Conservation (phyloP, 2,888 invertebrate genomes). For the Eristalinus sepulchralis region DNA sequence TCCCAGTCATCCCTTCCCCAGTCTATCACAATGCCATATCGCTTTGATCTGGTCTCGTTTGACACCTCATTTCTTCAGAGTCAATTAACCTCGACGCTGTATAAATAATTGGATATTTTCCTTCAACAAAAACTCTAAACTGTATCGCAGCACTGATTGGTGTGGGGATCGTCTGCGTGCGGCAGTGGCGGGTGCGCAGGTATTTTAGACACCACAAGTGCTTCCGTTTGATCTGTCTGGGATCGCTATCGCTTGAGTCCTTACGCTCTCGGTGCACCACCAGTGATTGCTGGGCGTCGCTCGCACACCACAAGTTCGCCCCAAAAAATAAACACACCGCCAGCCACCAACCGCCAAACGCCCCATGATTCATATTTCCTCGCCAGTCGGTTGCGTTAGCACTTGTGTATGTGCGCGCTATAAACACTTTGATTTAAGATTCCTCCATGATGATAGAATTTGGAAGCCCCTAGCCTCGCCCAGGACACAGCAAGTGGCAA, state of each 20-base stretch:
- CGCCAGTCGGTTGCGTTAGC: background rate
- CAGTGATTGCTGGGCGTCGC: background rate
- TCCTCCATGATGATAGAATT: constrained; percentile 25
- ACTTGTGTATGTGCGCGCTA: background rate
- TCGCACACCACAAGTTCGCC: background rate
- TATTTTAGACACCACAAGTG: constrained; percentile 10
- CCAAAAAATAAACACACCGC: constrained; percentile 47
- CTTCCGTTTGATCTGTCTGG: constrained; percentile 41
- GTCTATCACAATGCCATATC: constrained; percentile 34
- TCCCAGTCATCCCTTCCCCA: background rate
- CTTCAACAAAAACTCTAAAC: background rate
- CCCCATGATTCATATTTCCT: constrained; percentile 54
- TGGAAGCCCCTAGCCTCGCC: constrained; percentile 11
- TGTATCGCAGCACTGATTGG: background rate
- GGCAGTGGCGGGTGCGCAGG: background rate
- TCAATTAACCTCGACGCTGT: constrained; percentile 64
- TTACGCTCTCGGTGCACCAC: constrained; percentile 1
- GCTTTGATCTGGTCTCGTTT: constrained; percentile 60
- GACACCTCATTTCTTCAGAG: constrained; percentile 64
- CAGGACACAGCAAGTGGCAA: constrained; percentile 39
- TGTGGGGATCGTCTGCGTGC: background rate
- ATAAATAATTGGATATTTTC: constrained; percentile 56
- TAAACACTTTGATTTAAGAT: constrained; percentile 52
- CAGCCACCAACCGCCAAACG: background rate
- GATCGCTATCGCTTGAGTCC: background rate